Evolutionary conservation across 2,888 invertebrate species (phyloP).

Genomic region (Epistrophe grossulariae): DNA sequence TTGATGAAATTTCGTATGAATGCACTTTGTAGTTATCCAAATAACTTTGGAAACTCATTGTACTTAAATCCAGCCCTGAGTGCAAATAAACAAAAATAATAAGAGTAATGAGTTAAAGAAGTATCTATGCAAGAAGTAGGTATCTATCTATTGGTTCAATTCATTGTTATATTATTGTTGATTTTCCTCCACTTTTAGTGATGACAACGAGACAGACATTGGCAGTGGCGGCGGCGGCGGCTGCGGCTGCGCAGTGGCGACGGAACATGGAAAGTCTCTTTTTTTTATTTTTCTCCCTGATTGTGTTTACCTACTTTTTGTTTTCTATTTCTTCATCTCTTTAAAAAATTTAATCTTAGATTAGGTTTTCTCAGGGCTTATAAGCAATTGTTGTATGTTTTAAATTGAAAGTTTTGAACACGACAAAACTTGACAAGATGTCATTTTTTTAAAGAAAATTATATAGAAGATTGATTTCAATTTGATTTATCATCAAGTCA

Average conservation of each 20-base stretch:
- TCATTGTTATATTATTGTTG: constrained; percentile 55
- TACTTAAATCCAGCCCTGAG: constrained; percentile 9
- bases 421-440: constrained; percentile 40
- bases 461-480: constrained; percentile 21
- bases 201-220: constrained; percentile 30
- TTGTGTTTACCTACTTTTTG: constrained; percentile 37
- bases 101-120: constrained; percentile 68
- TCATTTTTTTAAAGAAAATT: constrained; percentile 35
- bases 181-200: constrained; percentile 33
- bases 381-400: constrained; percentile 34
- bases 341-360: constrained; percentile 2
- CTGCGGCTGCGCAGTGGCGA: too few relatives aligned
- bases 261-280: constrained; percentile 13
- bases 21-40: background rate
- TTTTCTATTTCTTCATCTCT: constrained; percentile 5
- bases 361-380: constrained; percentile 30
- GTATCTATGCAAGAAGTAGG: constrained; percentile 26
- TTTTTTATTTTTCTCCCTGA: background rate
- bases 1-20: background rate
- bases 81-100: constrained; percentile 59
- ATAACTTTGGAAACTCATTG: background rate
- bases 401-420: constrained; percentile 17
- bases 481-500: constrained; percentile 35
- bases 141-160: constrained; percentile 40
- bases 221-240: background rate